phyloP scores from a whole-genome alignment of 2,797 vertebrate species.

The Paratrypauchen microcephalus region DNA sequence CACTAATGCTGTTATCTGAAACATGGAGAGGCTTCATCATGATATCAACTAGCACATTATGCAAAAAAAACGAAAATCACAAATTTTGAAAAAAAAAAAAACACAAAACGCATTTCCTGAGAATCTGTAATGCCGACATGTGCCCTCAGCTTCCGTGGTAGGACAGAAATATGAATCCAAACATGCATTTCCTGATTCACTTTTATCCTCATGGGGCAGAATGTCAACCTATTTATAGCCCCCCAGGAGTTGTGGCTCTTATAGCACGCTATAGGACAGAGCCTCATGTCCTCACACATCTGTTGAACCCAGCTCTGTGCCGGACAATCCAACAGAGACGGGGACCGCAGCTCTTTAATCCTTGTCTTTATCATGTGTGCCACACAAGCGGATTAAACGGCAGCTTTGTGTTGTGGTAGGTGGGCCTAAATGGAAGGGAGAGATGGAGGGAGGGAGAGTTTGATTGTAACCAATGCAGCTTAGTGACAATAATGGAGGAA shows the following conservation, averaged over 20 bases:
- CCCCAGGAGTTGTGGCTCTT: slow-evolving; percentile 15
- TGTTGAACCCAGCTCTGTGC: slow-evolving; percentile 32
- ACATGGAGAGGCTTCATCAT: too few species aligned
- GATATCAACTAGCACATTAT: too few species aligned
- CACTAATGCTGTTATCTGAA: too few species aligned
- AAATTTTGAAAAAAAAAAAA: too few species aligned
- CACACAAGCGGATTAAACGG: slow-evolving; percentile 69
- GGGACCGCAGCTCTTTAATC: slow-evolving; percentile 65
- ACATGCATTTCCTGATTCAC: slow-evolving; percentile 31
- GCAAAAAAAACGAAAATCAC: too few species aligned
- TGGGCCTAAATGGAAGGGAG: slow-evolving; percentile 54
- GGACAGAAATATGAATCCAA: too few species aligned
- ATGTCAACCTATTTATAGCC: slow-evolving; percentile 55
- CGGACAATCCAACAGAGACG: slow-evolving; percentile 41
- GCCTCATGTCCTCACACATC: slow-evolving; percentile 38
- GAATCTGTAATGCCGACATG: too few species aligned
- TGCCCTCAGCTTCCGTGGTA: too few species aligned
- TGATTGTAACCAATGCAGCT: slow-evolving; percentile 12
- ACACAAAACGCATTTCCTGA: too few species aligned
- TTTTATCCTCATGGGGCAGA: slow-evolving; percentile 23
- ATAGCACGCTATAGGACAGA: slow-evolving; percentile 39
- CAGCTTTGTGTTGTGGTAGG: slow-evolving; percentile 53
- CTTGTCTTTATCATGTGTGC: slow-evolving; percentile 59
- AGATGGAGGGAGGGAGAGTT: slow-evolving; percentile 31
- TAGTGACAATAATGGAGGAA: slow-evolving; percentile 6